Evolutionary conservation across 2,888 invertebrate species (phyloP).

Genomic region (Lasius fuliginosus): DNA sequence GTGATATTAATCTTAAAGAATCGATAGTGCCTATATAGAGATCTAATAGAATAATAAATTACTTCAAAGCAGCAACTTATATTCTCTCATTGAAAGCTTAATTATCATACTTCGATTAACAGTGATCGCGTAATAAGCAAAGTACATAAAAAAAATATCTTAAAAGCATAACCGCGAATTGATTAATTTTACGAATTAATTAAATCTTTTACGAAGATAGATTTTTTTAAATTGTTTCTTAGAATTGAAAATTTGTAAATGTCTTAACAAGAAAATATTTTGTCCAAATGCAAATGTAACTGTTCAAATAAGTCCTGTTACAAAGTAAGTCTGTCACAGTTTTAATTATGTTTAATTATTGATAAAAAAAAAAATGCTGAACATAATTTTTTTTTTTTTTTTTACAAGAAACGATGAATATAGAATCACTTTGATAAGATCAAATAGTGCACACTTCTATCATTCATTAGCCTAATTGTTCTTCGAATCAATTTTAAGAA

Average conservation of each 20-base stretch:
- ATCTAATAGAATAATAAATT: constrained; percentile 17
- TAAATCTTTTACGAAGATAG: constrained; percentile 62
- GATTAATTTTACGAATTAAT: constrained; percentile 54
- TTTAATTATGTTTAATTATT: not conserved
- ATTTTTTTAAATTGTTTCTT: not conserved
- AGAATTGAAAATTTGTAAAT: not conserved
- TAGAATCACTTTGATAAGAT: not conserved
- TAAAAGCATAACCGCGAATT: constrained; percentile 38
- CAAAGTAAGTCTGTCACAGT: not conserved
- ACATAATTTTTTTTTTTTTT: not conserved
- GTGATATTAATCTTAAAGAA: constrained; percentile 23
- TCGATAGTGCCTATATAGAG: not conserved
- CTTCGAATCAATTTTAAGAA: not conserved
- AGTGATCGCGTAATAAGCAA: not conserved
- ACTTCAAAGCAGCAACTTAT: not conserved
- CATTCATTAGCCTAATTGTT: not conserved
- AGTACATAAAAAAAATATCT: not conserved
- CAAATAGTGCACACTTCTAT: not conserved
- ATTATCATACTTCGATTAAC: constrained; percentile 33
- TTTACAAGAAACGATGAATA: not conserved
- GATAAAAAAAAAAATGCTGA: not conserved
- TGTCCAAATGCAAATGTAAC: not conserved
- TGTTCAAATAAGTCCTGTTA: too few relatives aligned
- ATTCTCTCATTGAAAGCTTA: not conserved
- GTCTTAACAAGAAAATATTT: not conserved